Evolutionary conservation across 2,113 vertebrate genomes (phyloP), one percentile per base, ranked within the genome.

Genomic region (Atractosteus spatula): DNA sequence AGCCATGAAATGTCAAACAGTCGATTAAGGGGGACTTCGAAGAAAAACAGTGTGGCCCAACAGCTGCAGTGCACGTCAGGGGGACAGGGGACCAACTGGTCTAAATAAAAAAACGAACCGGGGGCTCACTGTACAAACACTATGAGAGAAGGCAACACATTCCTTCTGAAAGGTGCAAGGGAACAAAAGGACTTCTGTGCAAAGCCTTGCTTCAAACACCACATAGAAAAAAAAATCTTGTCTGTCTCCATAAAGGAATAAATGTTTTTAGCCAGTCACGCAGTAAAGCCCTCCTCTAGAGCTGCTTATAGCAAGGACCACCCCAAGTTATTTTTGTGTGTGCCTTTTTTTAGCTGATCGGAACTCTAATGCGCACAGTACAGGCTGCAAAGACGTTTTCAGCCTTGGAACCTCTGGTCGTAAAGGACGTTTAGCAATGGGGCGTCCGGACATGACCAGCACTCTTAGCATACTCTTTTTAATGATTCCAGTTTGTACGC

Each of bases 51-150:
- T 72, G 62, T 4, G 65, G 73, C 77, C 12, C 71, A 55, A 80
- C 84, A 87, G 85, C 81, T 87, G 85, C 74, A 66, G 62, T 72
- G 68, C 75, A 56, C 70, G 76, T 84, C 69, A 76, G 47, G 47
- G 47, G 47, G 47, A 51, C 47, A 10, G 10, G 47, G 47, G 47
- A 69, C 16, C 71, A 62, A 51, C 45, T 54, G 17, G 65, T 16
- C 72, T 41, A 8, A 64, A 56, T 67, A 54, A 47, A 76, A 55
- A 55, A 51, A 14, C 8, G 17, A 47, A 57, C 51, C 17, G 13
- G 55, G 10, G 42, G 41, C 41, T 56, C 17, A 68, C 66, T 68
- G 55, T 69, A 69, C 51, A 55, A 59, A 57, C 55, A 7, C 51
- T 4, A 41, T 29, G 12, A 70, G 47, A 43, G 45, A 56, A 41